These are phyloP conservation scores for Vulpes ferrilata DNA, from an alignment of 2,113 vertebrate species.

Conservation along the genomic window DNA sequence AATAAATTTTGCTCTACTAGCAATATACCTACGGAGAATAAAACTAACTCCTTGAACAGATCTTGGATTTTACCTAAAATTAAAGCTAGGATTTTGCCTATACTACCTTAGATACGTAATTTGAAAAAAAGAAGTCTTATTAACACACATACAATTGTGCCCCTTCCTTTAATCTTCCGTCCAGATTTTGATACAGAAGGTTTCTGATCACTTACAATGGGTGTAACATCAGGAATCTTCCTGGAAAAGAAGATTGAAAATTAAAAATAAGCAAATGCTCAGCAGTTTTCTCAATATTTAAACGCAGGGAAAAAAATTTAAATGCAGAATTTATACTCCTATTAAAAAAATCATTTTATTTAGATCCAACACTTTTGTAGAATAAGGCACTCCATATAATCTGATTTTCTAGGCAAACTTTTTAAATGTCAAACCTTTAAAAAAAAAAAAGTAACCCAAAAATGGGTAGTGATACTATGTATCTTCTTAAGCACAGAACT, in stretches of 20 bases:
- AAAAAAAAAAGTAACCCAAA: not conserved
- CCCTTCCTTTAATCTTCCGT: constrained; percentile 97
- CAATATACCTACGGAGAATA: not conserved
- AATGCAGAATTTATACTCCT: not conserved
- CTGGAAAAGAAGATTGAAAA: constrained; percentile 85
- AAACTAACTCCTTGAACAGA: not conserved
- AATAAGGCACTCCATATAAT: not conserved
- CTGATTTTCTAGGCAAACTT: constrained; percentile 33
- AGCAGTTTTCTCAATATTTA: constrained; percentile 4
- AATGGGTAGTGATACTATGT: not conserved
- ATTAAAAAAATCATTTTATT: constrained; percentile 29
- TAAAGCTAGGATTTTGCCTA: constrained; percentile 6
- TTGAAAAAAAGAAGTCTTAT: constrained; percentile 43
- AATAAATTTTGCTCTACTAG: not conserved
- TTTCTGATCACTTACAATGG: constrained; percentile 90
- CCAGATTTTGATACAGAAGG: constrained; percentile 98
- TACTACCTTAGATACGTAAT: not conserved
- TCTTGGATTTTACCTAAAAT: constrained; percentile 4
- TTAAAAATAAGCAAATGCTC: constrained; percentile 47
- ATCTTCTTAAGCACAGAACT: not conserved
- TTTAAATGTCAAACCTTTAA: not conserved
- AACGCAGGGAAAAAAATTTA: not conserved
- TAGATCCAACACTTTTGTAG: constrained; percentile 25
- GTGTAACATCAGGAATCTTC: constrained; percentile 87
- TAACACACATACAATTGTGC: constrained; percentile 94